Evolutionary conservation across 2,888 invertebrate genomes (phyloP), one percentile per base, ranked within the genome.

Genomic region (Pammene fasciana): DNA sequence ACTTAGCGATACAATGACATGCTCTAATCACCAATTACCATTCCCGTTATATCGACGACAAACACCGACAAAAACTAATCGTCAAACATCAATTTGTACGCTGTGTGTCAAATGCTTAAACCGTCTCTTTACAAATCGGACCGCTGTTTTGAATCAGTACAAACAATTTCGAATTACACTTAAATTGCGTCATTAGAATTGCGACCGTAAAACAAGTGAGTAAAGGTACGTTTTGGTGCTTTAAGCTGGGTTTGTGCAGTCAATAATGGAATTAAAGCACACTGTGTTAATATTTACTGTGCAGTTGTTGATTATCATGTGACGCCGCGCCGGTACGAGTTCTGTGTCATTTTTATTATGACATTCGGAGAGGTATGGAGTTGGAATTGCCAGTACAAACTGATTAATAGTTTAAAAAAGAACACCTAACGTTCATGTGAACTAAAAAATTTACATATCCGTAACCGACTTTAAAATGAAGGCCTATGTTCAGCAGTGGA

Each of bases 251-350:
- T 56, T 68, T 68, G 65, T 68, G 75, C 74, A 74, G 78, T 80
- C 80, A 80, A 82, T 82, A 86, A 79, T 78, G 81, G 80, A 84
- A 85, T 84, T 82, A 83, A 83, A 81, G 82, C 80, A 75, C 78
- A 79, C 76, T 71, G 72, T 76, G 82, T 80, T 80, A 80, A 84
- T 85, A 82, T 86, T 85, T 82, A 83, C 83, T 76, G 71, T 78
- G 75, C 75, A 74, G 77, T 81, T 81, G 81, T 79, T 80, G 80
- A 81, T 78, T 77, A 76, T 74, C 79, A 77, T 84, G 86, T 86
- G 84, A 80, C 81, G 82, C 81, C 82, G 80, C 79, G 82, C 81
- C 82, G 80, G 79, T 78, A 76, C 72, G 72, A 75, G 67, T 70
- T 65, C 61, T 68, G 70, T 71, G 73, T 65, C 67, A 70, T 61